Conservation (phyloP, 1,140 invertebrate species). For the Chrysoperla carnea region DNA sequence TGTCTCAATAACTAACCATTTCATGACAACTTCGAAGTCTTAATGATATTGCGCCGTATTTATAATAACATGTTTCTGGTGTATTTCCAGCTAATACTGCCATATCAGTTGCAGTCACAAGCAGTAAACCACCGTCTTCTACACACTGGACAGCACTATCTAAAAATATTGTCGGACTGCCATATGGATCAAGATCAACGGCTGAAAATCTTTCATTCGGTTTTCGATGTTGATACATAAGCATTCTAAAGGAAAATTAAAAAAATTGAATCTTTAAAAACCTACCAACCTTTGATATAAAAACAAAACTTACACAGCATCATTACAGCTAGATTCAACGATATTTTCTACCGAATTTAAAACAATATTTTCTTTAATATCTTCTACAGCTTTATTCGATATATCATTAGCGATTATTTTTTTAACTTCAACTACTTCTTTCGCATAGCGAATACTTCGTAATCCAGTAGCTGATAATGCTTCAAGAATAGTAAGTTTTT, state of each 20-base stretch:
- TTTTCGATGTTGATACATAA: constrained; percentile 65
- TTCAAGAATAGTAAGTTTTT: constrained; percentile 57
- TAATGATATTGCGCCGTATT: constrained; percentile 86
- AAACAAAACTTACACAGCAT: constrained; percentile 53
- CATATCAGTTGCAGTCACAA: constrained; percentile 97
- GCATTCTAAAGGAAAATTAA: constrained; percentile 35
- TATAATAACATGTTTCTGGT: constrained; percentile 79
- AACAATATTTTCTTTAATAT: constrained; percentile 66
- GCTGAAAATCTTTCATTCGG: constrained; percentile 60
- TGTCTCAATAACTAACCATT: constrained; percentile 40
- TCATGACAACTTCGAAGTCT: constrained; percentile 86
- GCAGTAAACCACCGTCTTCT: constrained; percentile 61
- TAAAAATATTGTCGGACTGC: constrained; percentile 82
- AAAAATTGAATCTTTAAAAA: constrained; percentile 1
- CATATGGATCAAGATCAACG: constrained; percentile 96
- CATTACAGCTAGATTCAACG: constrained; percentile 52
- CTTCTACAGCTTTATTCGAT: constrained; percentile 67
- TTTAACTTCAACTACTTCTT: constrained; percentile 71
- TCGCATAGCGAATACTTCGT: constrained; percentile 88
- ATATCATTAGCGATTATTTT: constrained; percentile 90
- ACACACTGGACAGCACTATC: constrained; percentile 79
- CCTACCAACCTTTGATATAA: constrained; percentile 1
- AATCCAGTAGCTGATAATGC: constrained; percentile 90
- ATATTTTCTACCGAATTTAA: constrained; percentile 62
- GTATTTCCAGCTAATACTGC: constrained; percentile 91